Conservation (phyloP, 2,113 vertebrate species). For the Motacilla tschutschensis region DNA sequence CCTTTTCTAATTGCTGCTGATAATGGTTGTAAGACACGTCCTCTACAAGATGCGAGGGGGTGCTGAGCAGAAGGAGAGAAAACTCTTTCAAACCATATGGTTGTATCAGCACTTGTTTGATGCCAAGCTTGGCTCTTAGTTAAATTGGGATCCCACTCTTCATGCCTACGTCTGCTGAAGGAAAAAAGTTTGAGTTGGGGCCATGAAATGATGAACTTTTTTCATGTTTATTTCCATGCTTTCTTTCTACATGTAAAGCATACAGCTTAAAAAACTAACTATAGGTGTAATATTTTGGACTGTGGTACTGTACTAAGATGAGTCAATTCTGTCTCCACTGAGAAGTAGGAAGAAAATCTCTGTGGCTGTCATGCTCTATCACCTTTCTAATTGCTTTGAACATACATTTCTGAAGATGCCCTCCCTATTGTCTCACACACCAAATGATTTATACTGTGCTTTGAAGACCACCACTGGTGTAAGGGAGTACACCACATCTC, state of each 20-base stretch:
- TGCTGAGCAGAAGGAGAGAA: neutral
- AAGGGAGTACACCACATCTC: neutral
- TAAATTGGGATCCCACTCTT: slow-evolving; percentile 9
- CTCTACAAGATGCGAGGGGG: neutral
- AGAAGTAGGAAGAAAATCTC: neutral
- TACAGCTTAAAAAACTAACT: neutral
- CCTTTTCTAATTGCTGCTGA: neutral
- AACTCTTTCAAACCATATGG: slow-evolving; percentile 14
- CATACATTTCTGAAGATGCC: neutral
- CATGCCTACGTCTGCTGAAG: neutral
- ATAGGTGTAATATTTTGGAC: neutral
- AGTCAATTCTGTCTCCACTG: neutral
- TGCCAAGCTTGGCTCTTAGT: slow-evolving; percentile 8
- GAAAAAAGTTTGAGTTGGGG: neutral
- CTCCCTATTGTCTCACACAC: neutral
- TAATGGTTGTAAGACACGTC: neutral
- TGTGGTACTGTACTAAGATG: neutral
- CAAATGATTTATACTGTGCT: neutral
- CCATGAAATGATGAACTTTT: neutral
- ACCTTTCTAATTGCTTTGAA: neutral
- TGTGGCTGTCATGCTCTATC: neutral
- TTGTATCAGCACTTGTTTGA: neutral
- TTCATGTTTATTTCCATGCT: neutral
- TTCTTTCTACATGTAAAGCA: neutral
- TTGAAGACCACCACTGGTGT: neutral